Evolutionary conservation across 2,797 vertebrate genomes (phyloP).

Genomic region (Darevskia nairensis): DNA sequence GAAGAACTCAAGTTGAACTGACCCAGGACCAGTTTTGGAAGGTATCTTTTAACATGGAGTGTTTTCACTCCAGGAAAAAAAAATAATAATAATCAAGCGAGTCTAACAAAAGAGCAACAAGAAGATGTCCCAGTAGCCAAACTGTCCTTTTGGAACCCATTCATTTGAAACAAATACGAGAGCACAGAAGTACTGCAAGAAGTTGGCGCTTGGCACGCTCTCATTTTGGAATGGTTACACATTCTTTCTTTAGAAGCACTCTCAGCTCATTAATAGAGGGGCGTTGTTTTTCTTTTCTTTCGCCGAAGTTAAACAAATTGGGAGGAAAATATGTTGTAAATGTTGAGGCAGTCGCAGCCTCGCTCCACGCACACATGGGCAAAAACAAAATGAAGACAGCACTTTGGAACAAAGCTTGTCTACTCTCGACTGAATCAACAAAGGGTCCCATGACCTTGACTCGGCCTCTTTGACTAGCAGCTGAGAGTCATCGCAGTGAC

Average conservation of each 20-base stretch:
- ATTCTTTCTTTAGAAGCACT: conserved; percentile 71
- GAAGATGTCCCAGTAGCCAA: conserved; percentile 57
- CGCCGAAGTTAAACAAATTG: conserved; percentile 69
- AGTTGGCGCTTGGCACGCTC: conserved; percentile 62
- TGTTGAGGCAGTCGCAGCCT: conserved; percentile 72
- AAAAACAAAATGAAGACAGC: conserved; percentile 73
- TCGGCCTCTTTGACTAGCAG: conserved; percentile 59
- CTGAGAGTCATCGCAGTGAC: conserved; percentile 39
- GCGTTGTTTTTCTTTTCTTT: conserved; percentile 68
- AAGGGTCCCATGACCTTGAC: conserved; percentile 71
- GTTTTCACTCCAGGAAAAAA: neutral
- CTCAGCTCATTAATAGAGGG: conserved; percentile 74
- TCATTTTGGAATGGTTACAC: conserved; percentile 70
- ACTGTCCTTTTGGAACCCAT: conserved; percentile 63
- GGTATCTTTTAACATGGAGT: neutral
- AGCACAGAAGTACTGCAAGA: conserved; percentile 69
- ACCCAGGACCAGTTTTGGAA: neutral
- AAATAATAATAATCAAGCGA: conserved; percentile 12
- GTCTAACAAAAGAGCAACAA: conserved; percentile 51
- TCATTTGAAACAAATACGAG: conserved; percentile 72
- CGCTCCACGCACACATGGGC: conserved; percentile 70
- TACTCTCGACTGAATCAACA: conserved; percentile 71
- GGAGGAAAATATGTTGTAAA: conserved; percentile 79
- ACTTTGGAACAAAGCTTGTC: conserved; percentile 69
- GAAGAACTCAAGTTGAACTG: neutral